Base-by-base conservation (phyloP, 2,797 vertebrate genomes). In the Iguana delicatissima region DNA sequence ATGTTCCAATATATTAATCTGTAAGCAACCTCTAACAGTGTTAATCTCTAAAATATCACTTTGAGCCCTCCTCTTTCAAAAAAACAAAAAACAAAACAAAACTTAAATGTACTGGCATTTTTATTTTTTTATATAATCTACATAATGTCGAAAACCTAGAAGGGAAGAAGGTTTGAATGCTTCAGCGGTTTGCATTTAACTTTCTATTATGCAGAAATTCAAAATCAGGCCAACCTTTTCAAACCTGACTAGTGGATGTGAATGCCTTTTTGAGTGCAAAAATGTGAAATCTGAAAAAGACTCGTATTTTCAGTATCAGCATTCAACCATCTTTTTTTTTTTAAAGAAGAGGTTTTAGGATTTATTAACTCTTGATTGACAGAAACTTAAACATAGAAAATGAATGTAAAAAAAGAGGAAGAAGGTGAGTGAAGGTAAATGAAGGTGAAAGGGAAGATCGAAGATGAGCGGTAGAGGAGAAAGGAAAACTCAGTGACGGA, bases 1-100 rank as follows among this genome's bases (percentile, higher is more conserved):
- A 82, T 82, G 87, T 93, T 95, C 93, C 90, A 94, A 89, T 94
- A 92, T 87, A 86, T 62, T 93, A 73, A 74, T 92, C 90, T 93
- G 74, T 18, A 85, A 92, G 89, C 92, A 91, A 46, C 67, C 86
- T 46, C 59, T 93, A 92, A 83, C 59, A 90, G 86, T 86, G 88
- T 90, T 93, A 88, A 93, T 72, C 76, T 91, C 77, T 90, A 91
- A 89, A 84, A 72, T 93, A 93, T 80, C 1, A 79, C 87, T 89
- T 85, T 57, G 52, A 91, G 32, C 42, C 10, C 20, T 46, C 20
- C 5, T 3, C 59, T 62, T 69, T 32, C 3, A 69, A 69, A 69
- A 69, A 69, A 67, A 29, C 64, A 20, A 62, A 62, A 46, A 46
- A 46, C 42, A 62, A 16, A 62, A 20, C 59, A 62, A 4, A 3